Evolutionary conservation across 2,888 invertebrate species (phyloP).

Genomic region (Nymphalis urticae): DNA sequence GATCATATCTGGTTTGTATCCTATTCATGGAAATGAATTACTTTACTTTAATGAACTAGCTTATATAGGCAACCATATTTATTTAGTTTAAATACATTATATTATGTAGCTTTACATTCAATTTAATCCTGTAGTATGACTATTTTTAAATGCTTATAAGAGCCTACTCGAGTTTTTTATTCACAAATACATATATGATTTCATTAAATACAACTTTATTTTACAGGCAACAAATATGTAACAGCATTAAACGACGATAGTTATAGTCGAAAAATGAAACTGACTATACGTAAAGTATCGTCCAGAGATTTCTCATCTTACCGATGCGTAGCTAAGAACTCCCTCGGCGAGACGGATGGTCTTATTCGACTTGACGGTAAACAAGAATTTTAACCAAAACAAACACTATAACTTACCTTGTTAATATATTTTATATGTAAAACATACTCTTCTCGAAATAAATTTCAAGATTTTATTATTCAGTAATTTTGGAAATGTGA

Average conservation of each 20-base stretch:
- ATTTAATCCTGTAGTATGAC: too few species aligned
- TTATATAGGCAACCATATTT: neutral
- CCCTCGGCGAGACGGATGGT: slow-evolving; percentile 93
- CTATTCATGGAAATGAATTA: slow-evolving; percentile 2
- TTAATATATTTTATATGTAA: too few species aligned
- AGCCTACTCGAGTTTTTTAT: too few species aligned
- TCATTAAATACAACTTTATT: slow-evolving; percentile 7
- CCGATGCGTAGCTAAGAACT: slow-evolving; percentile 95
- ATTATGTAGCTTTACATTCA: neutral
- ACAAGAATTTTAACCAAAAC: slow-evolving; percentile 48
- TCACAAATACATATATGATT: neutral
- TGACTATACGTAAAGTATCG: slow-evolving; percentile 91
- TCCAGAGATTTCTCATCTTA: slow-evolving; percentile 92
- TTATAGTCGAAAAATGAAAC: slow-evolving; percentile 94
- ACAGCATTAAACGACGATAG: slow-evolving; percentile 91
- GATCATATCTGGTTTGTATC: slow-evolving; percentile 91
- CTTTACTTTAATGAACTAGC: neutral
- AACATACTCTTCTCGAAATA: neutral
- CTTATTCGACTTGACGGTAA: slow-evolving; percentile 94
- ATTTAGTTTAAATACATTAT: neutral
- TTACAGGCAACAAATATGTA: slow-evolving; percentile 92
- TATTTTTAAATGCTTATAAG: too few species aligned
- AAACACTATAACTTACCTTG: neutral
- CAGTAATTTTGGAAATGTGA: neutral
- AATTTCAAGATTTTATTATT: neutral